Evolutionary conservation across 2,797 vertebrate genomes (phyloP), one percentile per base, ranked within the genome.

Genomic region (Distichodus sexfasciatus): DNA sequence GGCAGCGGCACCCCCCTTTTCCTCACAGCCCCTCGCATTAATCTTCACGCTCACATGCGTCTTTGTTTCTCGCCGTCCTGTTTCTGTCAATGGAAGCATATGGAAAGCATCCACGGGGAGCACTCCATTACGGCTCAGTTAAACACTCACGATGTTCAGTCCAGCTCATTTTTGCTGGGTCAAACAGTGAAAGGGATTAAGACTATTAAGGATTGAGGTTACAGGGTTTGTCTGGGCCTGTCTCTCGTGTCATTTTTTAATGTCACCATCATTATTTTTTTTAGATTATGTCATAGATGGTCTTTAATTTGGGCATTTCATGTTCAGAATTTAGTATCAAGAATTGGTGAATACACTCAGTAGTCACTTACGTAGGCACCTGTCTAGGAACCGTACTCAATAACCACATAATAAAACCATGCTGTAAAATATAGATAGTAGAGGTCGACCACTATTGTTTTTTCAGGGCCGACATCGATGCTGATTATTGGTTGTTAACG

Each of bases 1-100:
- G 83, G 82, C 86, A 88, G 89, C 83, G 28, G 4, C 29, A 28
- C 79, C 78, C 85, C 87, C 33, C 38, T 15, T 38, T 28, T 48
- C 83, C 88, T 86, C 86, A 85, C 86, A 86, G 88, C 85, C 85
- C 82, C 78, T 79, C 76, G 79, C 85, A 86, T 86, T 86, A 89
- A 89, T 89, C 87, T 88, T 83, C 79, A 83, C 84, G 81, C 77
- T 66, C 76, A 81, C 87, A 90, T 90, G 89, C 85, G 88, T 90
- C 90, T 90, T 88, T 86, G 88, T 88, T 84, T 86, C 84, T 82
- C 81, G 79, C 77, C 84, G 87, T 82, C 87, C 88, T 85, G 83
- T 85, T 90, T 90, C 87, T 91, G 87, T 89, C 88, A 88, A 75
- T 46, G 79, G 77, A 79, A 82, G 38, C 87, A 86, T 89, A 89